Evolutionary conservation across 1,140 invertebrate species (phyloP).

Genomic region (Cotesia vestalis): DNA sequence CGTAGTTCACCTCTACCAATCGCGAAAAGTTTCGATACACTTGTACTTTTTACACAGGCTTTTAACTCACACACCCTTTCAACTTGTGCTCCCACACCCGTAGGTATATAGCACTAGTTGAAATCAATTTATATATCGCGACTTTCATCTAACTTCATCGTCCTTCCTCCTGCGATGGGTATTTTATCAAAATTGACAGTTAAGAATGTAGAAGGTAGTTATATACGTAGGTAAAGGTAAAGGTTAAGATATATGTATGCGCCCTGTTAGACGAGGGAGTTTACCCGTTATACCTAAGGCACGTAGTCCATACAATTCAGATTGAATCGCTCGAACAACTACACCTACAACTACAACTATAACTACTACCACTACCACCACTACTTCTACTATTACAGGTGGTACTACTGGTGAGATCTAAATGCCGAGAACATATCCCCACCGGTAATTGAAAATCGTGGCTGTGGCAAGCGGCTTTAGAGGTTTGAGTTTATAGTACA

Average conservation of each 20-base stretch:
- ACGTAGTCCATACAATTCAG: conserved; percentile 43
- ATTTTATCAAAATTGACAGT: conserved; percentile 21
- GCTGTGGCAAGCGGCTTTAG: conserved; percentile 38
- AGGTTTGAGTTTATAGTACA: conserved; percentile 5
- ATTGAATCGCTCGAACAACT: conserved; percentile 32
- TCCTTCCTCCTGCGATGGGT: background rate
- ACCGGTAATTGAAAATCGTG: conserved; percentile 44
- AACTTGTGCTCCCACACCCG: too few species aligned
- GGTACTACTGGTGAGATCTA: conserved; percentile 36
- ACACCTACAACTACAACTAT: too few species aligned
- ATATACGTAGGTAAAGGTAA: too few species aligned
- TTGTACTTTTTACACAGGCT: too few species aligned
- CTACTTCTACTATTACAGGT: too few species aligned
- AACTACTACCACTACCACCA: too few species aligned
- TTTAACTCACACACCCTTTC: too few species aligned
- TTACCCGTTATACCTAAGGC: conserved; percentile 36
- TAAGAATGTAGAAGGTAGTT: conserved; percentile 23
- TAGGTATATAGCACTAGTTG: background rate
- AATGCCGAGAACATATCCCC: conserved; percentile 40
- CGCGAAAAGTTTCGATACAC: background rate
- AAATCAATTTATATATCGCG: conserved; percentile 28
- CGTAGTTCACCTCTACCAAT: too few species aligned
- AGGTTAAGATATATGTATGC: background rate
- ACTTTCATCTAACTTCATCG: background rate
- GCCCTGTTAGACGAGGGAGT: background rate